These are phyloP conservation scores for Serinus canaria DNA, from an alignment of 2,113 vertebrate genomes.

Conservation along the genomic window DNA sequence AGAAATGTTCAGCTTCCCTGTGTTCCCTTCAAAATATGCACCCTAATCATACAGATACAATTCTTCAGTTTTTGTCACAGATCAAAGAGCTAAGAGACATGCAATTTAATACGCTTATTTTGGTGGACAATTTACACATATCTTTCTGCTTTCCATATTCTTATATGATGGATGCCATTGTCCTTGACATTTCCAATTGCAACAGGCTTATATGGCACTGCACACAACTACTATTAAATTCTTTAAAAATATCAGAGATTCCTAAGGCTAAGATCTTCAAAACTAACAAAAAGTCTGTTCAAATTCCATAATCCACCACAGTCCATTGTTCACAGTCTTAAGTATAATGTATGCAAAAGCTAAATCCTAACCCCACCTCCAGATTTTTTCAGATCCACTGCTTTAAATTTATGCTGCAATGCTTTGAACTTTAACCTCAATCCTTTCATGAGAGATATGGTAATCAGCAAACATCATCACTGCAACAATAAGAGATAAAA, in stretches of 20 bases:
- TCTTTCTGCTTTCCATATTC: neutral
- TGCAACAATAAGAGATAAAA: neutral
- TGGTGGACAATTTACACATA: neutral
- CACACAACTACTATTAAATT: neutral
- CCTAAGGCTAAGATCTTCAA: constrained; percentile 20
- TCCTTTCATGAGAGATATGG: neutral
- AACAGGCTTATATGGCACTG: neutral
- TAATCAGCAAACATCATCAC: neutral
- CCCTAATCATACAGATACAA: neutral
- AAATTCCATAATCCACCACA: neutral
- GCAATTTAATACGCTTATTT: accelerated
- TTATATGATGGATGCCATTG: neutral
- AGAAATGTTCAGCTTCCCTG: neutral
- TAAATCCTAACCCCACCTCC: neutral
- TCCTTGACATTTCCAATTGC: neutral
- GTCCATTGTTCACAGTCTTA: neutral
- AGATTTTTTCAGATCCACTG: neutral
- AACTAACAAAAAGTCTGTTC: neutral
- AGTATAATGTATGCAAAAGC: neutral
- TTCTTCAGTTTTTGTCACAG: neutral
- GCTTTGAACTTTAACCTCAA: neutral
- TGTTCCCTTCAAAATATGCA: neutral
- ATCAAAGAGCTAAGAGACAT: neutral
- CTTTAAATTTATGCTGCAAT: neutral
- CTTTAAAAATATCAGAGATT: neutral